phyloP scores from a whole-genome alignment of 2,113 vertebrate genomes.

The Urocynchramus pylzowi region DNA sequence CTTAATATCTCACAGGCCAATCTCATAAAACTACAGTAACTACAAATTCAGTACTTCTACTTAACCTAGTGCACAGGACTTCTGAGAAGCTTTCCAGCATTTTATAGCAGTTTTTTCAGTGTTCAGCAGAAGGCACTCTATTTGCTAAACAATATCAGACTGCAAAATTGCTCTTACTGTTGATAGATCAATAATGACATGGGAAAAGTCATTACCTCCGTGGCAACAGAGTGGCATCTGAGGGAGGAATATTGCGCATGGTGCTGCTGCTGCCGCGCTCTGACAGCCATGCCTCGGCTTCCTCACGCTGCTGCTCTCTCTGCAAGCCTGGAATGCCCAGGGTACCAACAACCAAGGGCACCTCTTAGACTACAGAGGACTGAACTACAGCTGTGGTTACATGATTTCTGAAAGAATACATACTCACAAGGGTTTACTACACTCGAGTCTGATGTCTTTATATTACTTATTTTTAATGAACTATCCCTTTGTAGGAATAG shows the following conservation, averaged over 20 bases:
- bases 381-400: not conserved
- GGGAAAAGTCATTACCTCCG: slow-evolving; percentile 70
- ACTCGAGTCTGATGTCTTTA: not conserved
- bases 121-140: slow-evolving; percentile 62
- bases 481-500: not conserved
- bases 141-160: slow-evolving; percentile 75
- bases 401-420: not conserved
- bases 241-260: slow-evolving; percentile 77
- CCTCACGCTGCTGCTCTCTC: slow-evolving; percentile 69
- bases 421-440: not conserved
- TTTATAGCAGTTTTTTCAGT: slow-evolving; percentile 77
- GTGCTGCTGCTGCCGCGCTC: slow-evolving; percentile 24
- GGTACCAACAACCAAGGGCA: slow-evolving; percentile 70
- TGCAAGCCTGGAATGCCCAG: slow-evolving; percentile 70
- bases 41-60: not conserved
- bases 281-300: slow-evolving; percentile 75
- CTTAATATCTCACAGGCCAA: not conserved
- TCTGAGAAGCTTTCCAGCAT: not conserved
- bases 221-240: slow-evolving; percentile 72
- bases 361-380: slow-evolving; percentile 65
- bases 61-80: not conserved
- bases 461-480: not conserved
- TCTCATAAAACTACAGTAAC: not conserved
- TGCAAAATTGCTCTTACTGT: slow-evolving; percentile 74
- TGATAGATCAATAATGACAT: slow-evolving; percentile 75